Evolutionary conservation across 2,888 invertebrate species (phyloP).

Genomic region (Cephus rjabovi): DNA sequence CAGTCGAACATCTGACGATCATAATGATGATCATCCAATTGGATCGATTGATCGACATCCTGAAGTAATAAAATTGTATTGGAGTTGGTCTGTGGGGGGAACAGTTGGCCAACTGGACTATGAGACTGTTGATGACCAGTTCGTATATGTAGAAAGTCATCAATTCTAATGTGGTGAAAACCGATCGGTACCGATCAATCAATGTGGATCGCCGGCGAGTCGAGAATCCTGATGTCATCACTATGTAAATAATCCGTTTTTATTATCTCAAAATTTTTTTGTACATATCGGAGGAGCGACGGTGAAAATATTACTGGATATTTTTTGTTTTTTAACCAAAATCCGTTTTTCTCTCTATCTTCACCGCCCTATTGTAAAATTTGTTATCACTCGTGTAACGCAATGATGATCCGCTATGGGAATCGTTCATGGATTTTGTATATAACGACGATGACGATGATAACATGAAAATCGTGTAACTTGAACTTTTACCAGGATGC

Average conservation of each 20-base stretch:
- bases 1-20: neutral
- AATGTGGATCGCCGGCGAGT: neutral
- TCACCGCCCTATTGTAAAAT: neutral
- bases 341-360: neutral
- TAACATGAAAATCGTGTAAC: neutral
- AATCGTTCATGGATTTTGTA: conserved; percentile 2
- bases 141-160: neutral
- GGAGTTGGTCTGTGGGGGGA: neutral
- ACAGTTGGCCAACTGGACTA: neutral
- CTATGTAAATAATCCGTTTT: conserved; percentile 5
- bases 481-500: neutral
- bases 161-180: neutral
- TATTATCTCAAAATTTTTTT: conserved; percentile 3
- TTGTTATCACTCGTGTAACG: neutral
- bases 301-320: neutral
- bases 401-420: neutral
- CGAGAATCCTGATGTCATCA: neutral
- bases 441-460: neutral
- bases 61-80: neutral
- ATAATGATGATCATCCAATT: neutral
- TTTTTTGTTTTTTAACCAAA: neutral
- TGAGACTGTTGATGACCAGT: neutral
- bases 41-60: neutral
- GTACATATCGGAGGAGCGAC: neutral
- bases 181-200: neutral